Evolutionary conservation across 1,140 invertebrate species (phyloP), one percentile per base, ranked within the genome.

Genomic region (Tetramorium simillimum): DNA sequence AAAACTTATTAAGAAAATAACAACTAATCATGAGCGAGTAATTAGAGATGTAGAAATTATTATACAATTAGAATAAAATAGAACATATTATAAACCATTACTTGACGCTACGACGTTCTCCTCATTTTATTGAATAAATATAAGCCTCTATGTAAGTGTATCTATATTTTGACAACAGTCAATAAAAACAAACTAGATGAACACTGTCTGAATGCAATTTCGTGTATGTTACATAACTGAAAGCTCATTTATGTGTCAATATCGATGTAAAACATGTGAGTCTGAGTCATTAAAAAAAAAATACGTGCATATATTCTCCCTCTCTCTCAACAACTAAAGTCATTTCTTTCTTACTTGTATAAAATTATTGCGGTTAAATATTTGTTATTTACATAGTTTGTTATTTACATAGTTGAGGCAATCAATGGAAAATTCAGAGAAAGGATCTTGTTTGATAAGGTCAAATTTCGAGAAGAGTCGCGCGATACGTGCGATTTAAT

Each of bases 401-500:
- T 14, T 18, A 10, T 81, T 70, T n/a, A n/a, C n/a, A n/a, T n/a
- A n/a, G n/a, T n/a, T 2, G 7, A 53, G 28, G 16, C 16, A 14
- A 5, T 18, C 2, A 56, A 24, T 28, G 24, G 5, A 0, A 62
- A 1, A 5, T 18, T 37, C 24, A 14, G 2, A 24, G 24, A 18
- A 40, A 21, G 7, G 2, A 24, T 14, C 21, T 56, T 28, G n/a
- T 37, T 21, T 46, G n/a, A 40, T 43, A 63, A 78, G 40, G 37
- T 69, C 28, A 4, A 12, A 14, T 24, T 14, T 56, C 3, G 6
- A 53, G 14, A 51, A 33, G 43, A 33, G 46, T 43, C 21, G 33
- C 33, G 62, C 62, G 43, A 49, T 21, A 43, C 49, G 49, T 18
- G 58, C 58, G 21, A 81, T 70, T 70, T 58, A 70, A 81, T 70